Percentiles rank a stretch among this genome's conserved stretches.
Conservation (phyloP, 2,888 invertebrate species). For the Sminthurinus aureus region DNA sequence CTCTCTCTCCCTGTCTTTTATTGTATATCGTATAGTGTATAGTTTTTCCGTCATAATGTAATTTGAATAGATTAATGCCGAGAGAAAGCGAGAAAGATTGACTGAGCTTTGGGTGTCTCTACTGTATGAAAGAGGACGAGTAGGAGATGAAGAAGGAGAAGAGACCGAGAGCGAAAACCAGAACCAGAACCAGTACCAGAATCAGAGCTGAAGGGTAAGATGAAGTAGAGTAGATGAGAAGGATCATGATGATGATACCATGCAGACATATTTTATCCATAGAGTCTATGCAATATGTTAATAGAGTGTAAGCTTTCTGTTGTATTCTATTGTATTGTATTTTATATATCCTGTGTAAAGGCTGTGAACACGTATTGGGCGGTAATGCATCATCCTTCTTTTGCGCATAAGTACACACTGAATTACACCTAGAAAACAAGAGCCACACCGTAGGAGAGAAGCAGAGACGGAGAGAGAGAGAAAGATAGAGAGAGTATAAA, state of each 20-base stretch:
- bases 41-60: background rate
- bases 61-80: background rate
- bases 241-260: background rate
- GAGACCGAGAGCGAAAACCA: background rate
- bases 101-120: background rate
- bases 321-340: background rate
- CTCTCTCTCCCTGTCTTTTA: too few relatives aligned
- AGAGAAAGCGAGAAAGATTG: background rate
- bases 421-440: constrained; percentile 37
- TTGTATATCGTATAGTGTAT: too few relatives aligned
- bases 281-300: background rate
- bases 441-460: constrained; percentile 29
- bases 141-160: too few relatives aligned
- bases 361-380: constrained; percentile 29
- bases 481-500: background rate
- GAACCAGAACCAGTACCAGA: background rate
- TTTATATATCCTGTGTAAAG: background rate
- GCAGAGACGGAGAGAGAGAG: background rate
- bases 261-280: background rate
- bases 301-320: constrained; percentile 11
- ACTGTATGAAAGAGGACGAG: background rate
- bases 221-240: background rate
- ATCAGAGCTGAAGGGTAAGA: background rate
- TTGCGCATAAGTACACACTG: constrained; percentile 39
- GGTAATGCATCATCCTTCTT: constrained; percentile 37